Conservation (phyloP, 2,113 vertebrate species). For the Podocnemis expansa region DNA sequence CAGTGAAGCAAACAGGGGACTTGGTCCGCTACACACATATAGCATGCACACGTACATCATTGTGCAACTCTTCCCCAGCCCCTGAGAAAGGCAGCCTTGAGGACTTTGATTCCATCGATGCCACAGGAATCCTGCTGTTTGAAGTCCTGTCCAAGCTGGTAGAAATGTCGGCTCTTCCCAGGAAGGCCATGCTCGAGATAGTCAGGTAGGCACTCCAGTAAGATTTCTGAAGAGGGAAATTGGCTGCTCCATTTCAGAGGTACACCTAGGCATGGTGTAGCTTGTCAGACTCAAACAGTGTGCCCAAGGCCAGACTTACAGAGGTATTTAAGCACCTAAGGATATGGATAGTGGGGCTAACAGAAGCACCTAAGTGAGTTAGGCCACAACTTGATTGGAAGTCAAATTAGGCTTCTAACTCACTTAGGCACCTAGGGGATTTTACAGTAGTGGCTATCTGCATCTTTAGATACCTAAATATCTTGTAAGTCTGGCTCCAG, state of each 20-base stretch:
- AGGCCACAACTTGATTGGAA: no score
- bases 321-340: no score
- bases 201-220: constrained; percentile 55
- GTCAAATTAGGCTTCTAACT: no score
- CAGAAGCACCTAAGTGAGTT: no score
- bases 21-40: no score
- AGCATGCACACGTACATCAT: background rate
- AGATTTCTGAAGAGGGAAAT: background rate
- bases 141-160: constrained; percentile 66
- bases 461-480: no score
- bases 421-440: no score
- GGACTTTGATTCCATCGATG: background rate
- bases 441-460: no score
- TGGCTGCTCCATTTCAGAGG: background rate
- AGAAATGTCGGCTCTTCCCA: constrained; percentile 57
- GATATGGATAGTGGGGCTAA: no score
- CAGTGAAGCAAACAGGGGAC: background rate
- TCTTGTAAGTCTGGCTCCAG: no score
- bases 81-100: constrained; percentile 24
- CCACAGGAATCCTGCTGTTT: constrained; percentile 62
- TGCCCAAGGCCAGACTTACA: background rate
- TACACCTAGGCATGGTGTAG: background rate
- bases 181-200: constrained; percentile 34
- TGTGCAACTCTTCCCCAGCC: constrained; percentile 19
- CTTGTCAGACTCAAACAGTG: background rate